Evolutionary conservation across 2,797 vertebrate genomes (phyloP), one percentile per base, ranked within the genome.

Genomic region (Hippoglossus hippoglossus): DNA sequence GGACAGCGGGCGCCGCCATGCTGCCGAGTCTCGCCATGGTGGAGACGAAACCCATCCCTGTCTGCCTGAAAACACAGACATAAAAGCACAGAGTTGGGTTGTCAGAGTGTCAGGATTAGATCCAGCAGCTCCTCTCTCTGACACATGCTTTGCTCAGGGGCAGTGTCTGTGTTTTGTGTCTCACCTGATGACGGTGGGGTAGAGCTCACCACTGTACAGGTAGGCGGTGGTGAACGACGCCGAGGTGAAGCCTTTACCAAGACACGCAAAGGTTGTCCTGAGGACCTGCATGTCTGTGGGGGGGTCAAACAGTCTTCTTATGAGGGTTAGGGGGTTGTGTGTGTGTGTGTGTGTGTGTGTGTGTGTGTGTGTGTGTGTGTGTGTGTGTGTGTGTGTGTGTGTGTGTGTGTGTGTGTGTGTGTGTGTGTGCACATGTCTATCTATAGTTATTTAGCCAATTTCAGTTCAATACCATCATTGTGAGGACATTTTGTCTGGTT

Each of bases 21-120:
- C 96, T 96, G 1, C 97, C 97, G 0, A 96, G 66, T 0, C 97
- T 92, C 0, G 96, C 94, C 96, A 97, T 95, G 1, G 95, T 98
- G 77, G 95, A 97, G 56, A 93, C 93, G 0, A 97, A 93, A 1
- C 97, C 97, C 89, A 98, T 84, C 16, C 97, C 97, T 0, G 96
- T 98, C 91, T 98, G 96, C 89, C 97, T 98, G 90, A 28, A 75
- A 49, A 51, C 25, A 46, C 41, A 39, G 5, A 39, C 51, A 39
- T 13, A 12, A 24, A 28, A 31, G 7, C 7, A 31, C 28, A 31
- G 28, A 31, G 28, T 31, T 8, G 8, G 28, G 28, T 34, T 34
- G 31, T 34, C 9, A 34, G 31, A 9, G 31, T 28, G 28, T 28
- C 36, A 39, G 3, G 39, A 41, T 41, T 41, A 5, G 41, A 18